Base-by-base conservation (phyloP, 2,797 vertebrate species). In the Centroberyx gerrardi region DNA sequence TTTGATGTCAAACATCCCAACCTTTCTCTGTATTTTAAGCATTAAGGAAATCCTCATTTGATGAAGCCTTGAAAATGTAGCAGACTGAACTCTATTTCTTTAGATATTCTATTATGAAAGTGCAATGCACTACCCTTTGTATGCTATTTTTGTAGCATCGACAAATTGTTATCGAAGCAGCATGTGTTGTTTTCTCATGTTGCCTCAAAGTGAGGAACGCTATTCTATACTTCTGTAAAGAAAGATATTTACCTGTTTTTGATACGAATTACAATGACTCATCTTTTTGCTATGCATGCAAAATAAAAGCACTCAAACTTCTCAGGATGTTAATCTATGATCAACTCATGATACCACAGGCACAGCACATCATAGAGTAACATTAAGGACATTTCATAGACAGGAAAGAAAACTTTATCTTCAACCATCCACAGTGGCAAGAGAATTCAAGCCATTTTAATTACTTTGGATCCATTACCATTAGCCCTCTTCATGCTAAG, bases 171-270 rank as follows among this genome's bases (percentile, higher is more conserved):
- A 58, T 72, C 49, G 88, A 88, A 90, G 87, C 89, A 93, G 87
- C 92, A 77, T 68, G 87, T 91, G 87, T 91, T 92, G 90, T 93
- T 92, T 91, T 87, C 73, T 71, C 76, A 68, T 84, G 89, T 90
- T 90, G 76, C 93, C 93, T 94, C 91, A 92, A 90, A 92, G 59
- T 94, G 94, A 94, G 93, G 92, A 92, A 83, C 62, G 70, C 68
- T 85, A 84, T 67, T 80, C 61, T 83, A 73, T 82, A 73, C 49
- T 80, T 83, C n/a, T 85, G 76, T 75, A 73, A 76, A 84, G 46
- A 88, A 83, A 4, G 49, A 67, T 14, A 15, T 9, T 33, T 53
- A 61, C 27, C 62, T 29, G 53, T 81, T 87, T 69, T 69, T 64
- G 33, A 65, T 62, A 70, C 33, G 17, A 60, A 62, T 28, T 62